Conservation (phyloP, 1,140 invertebrate species). For the Aphelenchoides fujianensis region DNA sequence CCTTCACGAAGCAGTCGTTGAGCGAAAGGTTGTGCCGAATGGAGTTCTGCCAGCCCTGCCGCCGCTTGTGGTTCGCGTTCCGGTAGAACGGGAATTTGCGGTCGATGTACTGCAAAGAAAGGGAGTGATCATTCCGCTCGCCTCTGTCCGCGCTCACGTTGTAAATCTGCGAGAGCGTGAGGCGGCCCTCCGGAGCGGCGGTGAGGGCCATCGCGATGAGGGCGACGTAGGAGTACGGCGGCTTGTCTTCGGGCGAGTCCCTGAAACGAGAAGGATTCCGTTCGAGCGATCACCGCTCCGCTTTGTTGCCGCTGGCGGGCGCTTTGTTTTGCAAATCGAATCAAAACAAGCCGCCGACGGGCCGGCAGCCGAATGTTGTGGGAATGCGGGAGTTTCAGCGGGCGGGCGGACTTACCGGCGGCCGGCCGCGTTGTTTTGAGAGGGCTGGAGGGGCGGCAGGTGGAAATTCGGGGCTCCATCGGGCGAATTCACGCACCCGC, state of each 20-base stretch:
- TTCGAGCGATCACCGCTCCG: neutral
- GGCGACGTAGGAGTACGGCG: conserved; percentile 70
- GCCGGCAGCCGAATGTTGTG: neutral
- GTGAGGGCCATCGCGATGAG: conserved; percentile 70
- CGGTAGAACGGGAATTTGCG: conserved; percentile 93
- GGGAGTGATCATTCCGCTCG: conserved; percentile 67
- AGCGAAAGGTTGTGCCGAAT: conserved; percentile 92
- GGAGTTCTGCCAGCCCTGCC: conserved; percentile 92
- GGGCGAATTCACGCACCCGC: no score
- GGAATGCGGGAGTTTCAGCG: neutral
- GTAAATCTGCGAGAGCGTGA: conserved; percentile 96
- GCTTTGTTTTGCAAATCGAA: conserved; percentile 11
- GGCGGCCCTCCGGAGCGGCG: conserved; percentile 72
- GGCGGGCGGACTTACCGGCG: neutral
- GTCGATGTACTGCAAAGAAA: conserved; percentile 78
- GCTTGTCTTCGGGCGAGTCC: conserved; percentile 63
- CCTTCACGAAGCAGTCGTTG: conserved; percentile 97
- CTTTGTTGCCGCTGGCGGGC: neutral
- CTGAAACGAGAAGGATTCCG: conserved; percentile 29
- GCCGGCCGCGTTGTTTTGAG: conserved; percentile 5
- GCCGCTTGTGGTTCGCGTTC: conserved; percentile 66
- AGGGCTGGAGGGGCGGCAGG: no score
- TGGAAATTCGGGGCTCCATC: no score
- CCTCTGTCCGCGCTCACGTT: conserved; percentile 73
- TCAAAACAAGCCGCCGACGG: neutral